Evolutionary conservation across 1,140 invertebrate genomes (phyloP).

Genomic region (Hestina assimilis): DNA sequence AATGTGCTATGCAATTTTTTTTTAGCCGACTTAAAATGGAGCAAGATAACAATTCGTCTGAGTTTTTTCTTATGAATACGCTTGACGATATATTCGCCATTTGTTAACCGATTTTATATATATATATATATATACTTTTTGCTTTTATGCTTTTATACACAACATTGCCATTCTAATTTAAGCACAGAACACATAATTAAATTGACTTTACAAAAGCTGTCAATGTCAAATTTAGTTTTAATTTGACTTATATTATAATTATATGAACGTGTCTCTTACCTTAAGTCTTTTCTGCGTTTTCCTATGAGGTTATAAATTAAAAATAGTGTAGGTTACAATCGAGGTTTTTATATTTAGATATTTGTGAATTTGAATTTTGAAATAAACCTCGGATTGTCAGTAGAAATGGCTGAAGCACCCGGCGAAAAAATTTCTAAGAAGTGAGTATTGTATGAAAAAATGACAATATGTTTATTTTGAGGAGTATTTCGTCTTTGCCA

Average conservation of each 20-base stretch:
- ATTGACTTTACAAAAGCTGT: too few relatives aligned
- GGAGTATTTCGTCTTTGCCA: slow-evolving; percentile 32
- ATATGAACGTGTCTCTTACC: slow-evolving; percentile 11
- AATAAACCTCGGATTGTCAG: background rate
- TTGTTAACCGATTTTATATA: too few relatives aligned
- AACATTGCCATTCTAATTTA: too few relatives aligned
- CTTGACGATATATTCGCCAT: too few relatives aligned
- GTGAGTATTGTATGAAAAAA: slow-evolving; percentile 78
- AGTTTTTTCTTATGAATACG: too few relatives aligned
- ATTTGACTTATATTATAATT: background rate
- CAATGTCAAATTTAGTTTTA: background rate
- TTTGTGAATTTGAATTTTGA: background rate
- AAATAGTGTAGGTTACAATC: background rate
- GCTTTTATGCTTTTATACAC: too few relatives aligned
- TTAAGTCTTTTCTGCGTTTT: background rate
- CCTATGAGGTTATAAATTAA: background rate
- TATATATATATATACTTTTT: too few relatives aligned
- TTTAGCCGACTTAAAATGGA: too few relatives aligned
- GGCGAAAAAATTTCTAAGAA: slow-evolving; percentile 84
- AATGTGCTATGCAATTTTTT: too few relatives aligned
- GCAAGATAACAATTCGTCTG: too few relatives aligned
- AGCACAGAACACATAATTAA: too few relatives aligned
- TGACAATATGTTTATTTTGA: slow-evolving; percentile 42
- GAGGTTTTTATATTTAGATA: background rate
- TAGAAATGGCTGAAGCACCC: slow-evolving; percentile 79